Conservation (phyloP, 1,140 invertebrate genomes). For the Bombus vancouverensis region DNA sequence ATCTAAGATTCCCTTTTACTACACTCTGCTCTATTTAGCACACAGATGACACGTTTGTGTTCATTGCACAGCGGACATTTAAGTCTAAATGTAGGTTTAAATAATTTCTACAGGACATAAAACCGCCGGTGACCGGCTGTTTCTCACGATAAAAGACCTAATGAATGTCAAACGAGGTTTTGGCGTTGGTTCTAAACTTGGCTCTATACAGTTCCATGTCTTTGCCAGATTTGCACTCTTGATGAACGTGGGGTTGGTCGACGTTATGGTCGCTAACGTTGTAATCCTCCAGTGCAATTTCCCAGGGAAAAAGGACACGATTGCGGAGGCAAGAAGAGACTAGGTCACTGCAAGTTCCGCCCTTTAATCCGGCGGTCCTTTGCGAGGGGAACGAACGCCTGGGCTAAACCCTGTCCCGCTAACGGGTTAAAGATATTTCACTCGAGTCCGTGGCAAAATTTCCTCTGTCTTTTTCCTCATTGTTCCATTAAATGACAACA, state of each 20-base stretch:
- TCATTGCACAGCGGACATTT: background rate
- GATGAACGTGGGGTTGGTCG: slow-evolving; percentile 10
- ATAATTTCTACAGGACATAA: background rate
- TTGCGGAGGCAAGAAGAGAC: slow-evolving; percentile 18
- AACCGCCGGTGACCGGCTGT: background rate
- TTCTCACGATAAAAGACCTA: background rate
- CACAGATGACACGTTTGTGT: background rate
- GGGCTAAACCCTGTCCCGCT: background rate
- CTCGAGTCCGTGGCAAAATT: background rate
- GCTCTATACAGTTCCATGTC: background rate
- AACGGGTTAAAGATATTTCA: slow-evolving; percentile 28
- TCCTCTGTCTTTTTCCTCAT: background rate
- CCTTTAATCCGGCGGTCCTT: slow-evolving; percentile 55
- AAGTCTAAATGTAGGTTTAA: background rate
- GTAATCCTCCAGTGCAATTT: slow-evolving; percentile 26
- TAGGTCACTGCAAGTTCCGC: slow-evolving; percentile 33
- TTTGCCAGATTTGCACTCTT: background rate
- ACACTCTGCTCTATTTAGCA: no score
- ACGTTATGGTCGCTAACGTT: slow-evolving; percentile 11
- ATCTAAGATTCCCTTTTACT: no score
- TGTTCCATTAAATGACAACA: background rate
- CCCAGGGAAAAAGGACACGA: slow-evolving; percentile 1
- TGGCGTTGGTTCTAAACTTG: background rate
- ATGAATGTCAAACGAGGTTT: slow-evolving; percentile 4
- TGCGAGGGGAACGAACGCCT: slow-evolving; percentile 20